phyloP scores from a whole-genome alignment of 2,797 vertebrate species.

The Thunnus albacares region DNA sequence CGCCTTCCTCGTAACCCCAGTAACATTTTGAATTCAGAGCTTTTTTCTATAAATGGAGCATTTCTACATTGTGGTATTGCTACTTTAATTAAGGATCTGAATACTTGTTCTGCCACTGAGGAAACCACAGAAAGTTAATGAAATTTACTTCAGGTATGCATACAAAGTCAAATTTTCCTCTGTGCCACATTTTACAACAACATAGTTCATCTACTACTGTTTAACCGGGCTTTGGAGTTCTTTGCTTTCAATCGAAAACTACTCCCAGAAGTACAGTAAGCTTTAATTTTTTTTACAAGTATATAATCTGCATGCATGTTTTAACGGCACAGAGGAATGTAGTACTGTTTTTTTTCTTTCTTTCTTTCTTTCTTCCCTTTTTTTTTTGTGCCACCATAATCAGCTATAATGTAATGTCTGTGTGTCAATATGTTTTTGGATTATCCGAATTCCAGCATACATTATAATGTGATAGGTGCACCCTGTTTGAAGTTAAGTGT shows the following conservation, averaged over 20 bases:
- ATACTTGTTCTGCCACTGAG: background rate
- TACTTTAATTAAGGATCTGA: background rate
- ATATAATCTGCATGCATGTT: conserved; percentile 37
- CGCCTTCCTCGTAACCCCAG: too few species aligned
- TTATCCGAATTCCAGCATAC: conserved; percentile 49
- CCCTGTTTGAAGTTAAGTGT: conserved; percentile 64
- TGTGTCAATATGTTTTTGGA: conserved; percentile 24
- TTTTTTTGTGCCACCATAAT: conserved; percentile 21
- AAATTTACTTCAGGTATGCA: conserved; percentile 27
- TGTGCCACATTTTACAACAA: background rate
- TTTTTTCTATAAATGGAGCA: background rate
- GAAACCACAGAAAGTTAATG: background rate
- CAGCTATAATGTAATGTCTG: conserved; percentile 19
- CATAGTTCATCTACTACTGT: conserved; percentile 11
- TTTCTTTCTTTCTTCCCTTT: conserved; percentile 16
- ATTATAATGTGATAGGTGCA: conserved; percentile 33
- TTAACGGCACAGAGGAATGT: conserved; percentile 44
- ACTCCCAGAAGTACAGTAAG: conserved; percentile 33
- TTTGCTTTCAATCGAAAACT: conserved; percentile 32
- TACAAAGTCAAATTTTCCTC: conserved; percentile 9
- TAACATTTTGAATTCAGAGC: background rate
- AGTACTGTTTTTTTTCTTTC: conserved; percentile 20
- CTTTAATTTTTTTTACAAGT: conserved; percentile 46
- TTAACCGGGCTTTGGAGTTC: background rate
- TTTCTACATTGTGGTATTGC: background rate